phyloP scores from a whole-genome alignment of 2,888 invertebrate genomes.

The Rhyacophila evoluta region DNA sequence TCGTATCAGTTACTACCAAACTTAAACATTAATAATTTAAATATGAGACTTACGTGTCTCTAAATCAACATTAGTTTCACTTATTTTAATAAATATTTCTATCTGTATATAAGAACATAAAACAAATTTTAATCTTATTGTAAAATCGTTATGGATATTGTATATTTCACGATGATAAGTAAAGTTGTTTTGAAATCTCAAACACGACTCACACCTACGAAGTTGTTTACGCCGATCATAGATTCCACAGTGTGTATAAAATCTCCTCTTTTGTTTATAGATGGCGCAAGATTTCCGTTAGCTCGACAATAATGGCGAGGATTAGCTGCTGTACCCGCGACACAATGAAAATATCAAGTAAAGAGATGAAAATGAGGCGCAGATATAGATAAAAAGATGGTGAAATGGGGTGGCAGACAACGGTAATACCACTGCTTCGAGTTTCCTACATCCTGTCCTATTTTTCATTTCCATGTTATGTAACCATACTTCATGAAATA shows the following conservation, averaged over 20 bases:
- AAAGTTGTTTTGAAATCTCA: no score
- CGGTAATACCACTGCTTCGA: background rate
- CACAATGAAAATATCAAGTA: conserved; percentile 19
- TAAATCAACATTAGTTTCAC: no score
- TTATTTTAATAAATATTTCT: no score
- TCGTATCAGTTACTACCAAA: no score
- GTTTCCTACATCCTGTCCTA: background rate
- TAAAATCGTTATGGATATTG: no score
- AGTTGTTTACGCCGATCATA: background rate
- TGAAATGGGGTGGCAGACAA: background rate
- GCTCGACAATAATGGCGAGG: background rate
- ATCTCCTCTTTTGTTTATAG: conserved; percentile 2
- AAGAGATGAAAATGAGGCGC: conserved; percentile 13
- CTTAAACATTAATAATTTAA: no score
- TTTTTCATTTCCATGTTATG: no score
- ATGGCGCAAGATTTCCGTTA: background rate
- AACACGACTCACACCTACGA: background rate
- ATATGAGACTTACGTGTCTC: no score
- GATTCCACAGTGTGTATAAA: background rate
- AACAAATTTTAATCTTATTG: background rate
- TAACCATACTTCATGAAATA: no score
- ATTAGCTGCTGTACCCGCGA: background rate
- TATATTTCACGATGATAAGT: no score
- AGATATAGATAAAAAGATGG: background rate
- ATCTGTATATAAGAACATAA: no score